phyloP scores from a whole-genome alignment of 2,888 invertebrate genomes.

The Dryadula phaetusa region DNA sequence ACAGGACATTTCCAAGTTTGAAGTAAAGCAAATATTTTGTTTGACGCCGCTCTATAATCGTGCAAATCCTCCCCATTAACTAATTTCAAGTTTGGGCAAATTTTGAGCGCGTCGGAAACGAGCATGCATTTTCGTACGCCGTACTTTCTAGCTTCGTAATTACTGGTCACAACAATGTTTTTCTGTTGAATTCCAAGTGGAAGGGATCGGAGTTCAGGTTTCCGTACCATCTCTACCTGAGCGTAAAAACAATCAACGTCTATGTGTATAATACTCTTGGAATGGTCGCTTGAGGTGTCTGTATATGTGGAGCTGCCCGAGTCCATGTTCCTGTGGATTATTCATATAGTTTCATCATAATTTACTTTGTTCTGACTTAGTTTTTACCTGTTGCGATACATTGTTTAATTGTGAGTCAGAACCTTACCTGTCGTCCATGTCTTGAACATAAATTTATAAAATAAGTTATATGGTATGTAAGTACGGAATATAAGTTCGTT shows the following conservation, averaged over 20 bases:
- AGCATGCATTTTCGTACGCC: conserved; percentile 92
- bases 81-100: conserved; percentile 90
- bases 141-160: conserved; percentile 90
- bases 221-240: conserved; percentile 91
- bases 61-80: conserved; percentile 93
- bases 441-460: conserved; percentile 66
- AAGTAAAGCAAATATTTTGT: conserved; percentile 89
- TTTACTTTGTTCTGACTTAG: conserved; percentile 73
- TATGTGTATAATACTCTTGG: conserved; percentile 89
- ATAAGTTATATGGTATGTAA: conserved; percentile 64
- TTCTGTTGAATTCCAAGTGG: conserved; percentile 94
- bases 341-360: conserved; percentile 65
- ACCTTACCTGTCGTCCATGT: conserved; percentile 77
- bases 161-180: conserved; percentile 92
- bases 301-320: conserved; percentile 73
- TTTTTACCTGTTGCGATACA: conserved; percentile 73
- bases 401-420: conserved; percentile 56
- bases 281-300: conserved; percentile 80
- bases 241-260: conserved; percentile 95
- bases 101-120: conserved; percentile 88
- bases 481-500: conserved; percentile 60
- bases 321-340: conserved; percentile 78
- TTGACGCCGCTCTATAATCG: conserved; percentile 91
- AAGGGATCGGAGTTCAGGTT: conserved; percentile 86
- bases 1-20: conserved; percentile 89